Evolutionary conservation across 1,140 invertebrate species (phyloP).

Genomic region (Leptinotarsa lineolata): DNA sequence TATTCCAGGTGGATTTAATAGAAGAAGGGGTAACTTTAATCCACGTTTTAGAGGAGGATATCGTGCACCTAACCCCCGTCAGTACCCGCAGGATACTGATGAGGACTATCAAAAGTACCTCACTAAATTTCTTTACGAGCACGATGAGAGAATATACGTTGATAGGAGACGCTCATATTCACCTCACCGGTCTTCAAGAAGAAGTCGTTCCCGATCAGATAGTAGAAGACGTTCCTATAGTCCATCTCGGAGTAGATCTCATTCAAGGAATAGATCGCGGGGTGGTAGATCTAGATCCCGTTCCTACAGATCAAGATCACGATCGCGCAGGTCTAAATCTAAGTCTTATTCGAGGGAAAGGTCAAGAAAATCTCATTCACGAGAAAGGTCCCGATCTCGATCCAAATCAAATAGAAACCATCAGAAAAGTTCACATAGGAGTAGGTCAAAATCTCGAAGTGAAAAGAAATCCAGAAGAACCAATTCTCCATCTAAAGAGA

Average conservation of each 20-base stretch:
- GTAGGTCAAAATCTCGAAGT: constrained; percentile 49
- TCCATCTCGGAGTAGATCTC: constrained; percentile 30
- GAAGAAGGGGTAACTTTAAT: constrained; percentile 27
- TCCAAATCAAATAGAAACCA: constrained; percentile 49
- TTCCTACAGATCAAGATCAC: constrained; percentile 11
- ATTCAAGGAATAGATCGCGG: constrained; percentile 52
- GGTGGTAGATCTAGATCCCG: constrained; percentile 36
- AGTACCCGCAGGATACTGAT: constrained; percentile 46
- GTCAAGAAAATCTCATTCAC: constrained; percentile 40
- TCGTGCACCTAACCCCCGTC: constrained; percentile 26
- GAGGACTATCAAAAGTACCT: constrained; percentile 58
- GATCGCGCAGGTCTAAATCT: constrained; percentile 4
- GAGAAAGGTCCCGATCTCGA: constrained; percentile 42
- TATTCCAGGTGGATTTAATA: constrained; percentile 28
- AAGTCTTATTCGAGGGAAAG: constrained; percentile 44
- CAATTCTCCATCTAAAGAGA: constrained; percentile 34
- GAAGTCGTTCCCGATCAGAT: constrained; percentile 17
- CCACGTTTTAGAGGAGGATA: constrained; percentile 28
- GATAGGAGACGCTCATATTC: constrained; percentile 28
- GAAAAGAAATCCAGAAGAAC: neutral
- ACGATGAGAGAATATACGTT: constrained; percentile 48
- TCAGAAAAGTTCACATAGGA: constrained; percentile 53
- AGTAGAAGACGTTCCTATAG: constrained; percentile 16
- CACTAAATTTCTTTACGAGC: constrained; percentile 56
- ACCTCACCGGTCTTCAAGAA: constrained; percentile 23